A percentile compares a stretch with the other conserved stretches of the same genome.
Conservation (phyloP, 2,797 vertebrate species). For the Orientallactaga sibirica region DNA sequence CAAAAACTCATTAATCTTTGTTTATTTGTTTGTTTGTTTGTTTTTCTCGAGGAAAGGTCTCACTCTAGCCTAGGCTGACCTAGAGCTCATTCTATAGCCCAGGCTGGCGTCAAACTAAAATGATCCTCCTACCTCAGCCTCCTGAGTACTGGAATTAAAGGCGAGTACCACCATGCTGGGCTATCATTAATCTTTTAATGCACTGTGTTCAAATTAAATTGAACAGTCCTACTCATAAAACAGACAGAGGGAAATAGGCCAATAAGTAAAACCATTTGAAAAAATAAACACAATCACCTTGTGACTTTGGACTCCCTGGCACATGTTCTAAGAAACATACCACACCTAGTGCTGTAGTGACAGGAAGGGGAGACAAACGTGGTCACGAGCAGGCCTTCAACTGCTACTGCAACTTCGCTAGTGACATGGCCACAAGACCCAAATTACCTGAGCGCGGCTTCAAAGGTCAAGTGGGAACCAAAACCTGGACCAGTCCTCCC, state of each 20-base stretch:
- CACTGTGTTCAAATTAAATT: slow-evolving; percentile 3
- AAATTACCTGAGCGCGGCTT: not conserved
- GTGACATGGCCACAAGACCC: not conserved
- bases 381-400: not conserved
- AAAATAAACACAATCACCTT: slow-evolving; percentile 36
- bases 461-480: not conserved
- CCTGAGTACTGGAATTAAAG: no score
- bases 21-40: no score
- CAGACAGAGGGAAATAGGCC: not conserved
- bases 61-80: no score
- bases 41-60: no score
- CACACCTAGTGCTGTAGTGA: not conserved
- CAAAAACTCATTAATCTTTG: not conserved
- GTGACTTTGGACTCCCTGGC: not conserved
- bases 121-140: no score
- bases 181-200: not conserved
- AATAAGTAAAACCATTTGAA: not conserved
- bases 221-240: not conserved
- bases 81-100: no score
- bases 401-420: not conserved
- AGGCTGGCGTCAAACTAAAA: no score
- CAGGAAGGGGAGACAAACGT: not conserved
- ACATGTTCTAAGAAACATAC: not conserved
- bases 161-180: no score
- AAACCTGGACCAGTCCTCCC: not conserved